Percentiles rank a stretch among this genome's conserved stretches.
Conservation (phyloP, 2,888 invertebrate genomes). For the Buathra laborator region DNA sequence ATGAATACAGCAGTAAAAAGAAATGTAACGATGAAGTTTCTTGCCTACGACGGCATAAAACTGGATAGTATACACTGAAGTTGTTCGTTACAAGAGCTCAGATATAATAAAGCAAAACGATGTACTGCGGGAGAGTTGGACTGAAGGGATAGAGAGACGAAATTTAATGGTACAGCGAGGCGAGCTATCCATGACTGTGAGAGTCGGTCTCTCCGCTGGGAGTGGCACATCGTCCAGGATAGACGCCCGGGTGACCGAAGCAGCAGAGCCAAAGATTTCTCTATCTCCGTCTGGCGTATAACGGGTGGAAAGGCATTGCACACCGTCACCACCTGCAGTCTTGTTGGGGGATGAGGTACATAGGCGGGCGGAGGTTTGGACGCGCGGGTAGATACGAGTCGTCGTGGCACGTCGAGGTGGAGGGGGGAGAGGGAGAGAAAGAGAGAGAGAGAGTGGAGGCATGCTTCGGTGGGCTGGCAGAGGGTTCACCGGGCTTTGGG, state of each 20-base stretch:
- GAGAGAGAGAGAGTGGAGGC: neutral
- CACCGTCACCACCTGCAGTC: slow-evolving; percentile 48
- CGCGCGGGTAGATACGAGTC: slow-evolving; percentile 9
- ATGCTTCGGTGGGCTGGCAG: slow-evolving; percentile 37
- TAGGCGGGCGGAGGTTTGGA: neutral
- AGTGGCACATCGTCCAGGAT: slow-evolving; percentile 64
- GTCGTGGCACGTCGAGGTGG: slow-evolving; percentile 15
- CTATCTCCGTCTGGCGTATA: slow-evolving; percentile 31
- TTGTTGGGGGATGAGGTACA: neutral
- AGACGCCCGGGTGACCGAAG: slow-evolving; percentile 55
- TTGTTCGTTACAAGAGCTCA: slow-evolving; percentile 8
- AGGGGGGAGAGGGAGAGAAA: neutral
- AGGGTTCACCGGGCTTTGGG: slow-evolving; percentile 52
- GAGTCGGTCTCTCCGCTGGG: slow-evolving; percentile 53
- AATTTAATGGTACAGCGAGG: slow-evolving; percentile 18
- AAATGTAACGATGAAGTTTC: no score
- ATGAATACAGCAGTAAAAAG: no score
- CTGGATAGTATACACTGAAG: no score
- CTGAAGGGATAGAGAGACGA: neutral
- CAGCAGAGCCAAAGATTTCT: slow-evolving; percentile 33
- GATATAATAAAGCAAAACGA: neutral
- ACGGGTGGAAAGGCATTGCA: slow-evolving; percentile 37
- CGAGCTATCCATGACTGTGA: slow-evolving; percentile 54
- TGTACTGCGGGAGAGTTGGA: neutral
- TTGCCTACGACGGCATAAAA: no score